These are phyloP conservation scores for Cephalopachus bancanus DNA, from an alignment of 2,797 vertebrate species.

Conservation along the genomic window DNA sequence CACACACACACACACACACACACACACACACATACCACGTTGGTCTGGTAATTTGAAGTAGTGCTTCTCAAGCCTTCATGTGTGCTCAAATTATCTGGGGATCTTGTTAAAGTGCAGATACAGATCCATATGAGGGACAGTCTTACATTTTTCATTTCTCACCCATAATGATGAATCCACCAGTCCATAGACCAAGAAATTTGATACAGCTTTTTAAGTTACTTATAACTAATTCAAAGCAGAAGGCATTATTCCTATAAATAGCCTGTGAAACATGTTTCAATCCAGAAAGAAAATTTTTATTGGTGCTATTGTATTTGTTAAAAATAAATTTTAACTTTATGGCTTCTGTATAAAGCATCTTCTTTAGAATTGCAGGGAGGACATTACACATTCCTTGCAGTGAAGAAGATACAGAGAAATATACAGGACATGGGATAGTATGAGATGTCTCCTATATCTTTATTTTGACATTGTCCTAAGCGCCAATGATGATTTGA, in stretches of 20 bases:
- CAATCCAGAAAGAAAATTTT: not conserved
- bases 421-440: not conserved
- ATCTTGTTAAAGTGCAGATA: not conserved
- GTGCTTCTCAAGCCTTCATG: not conserved
- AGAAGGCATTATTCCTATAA: not conserved
- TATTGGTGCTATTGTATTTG: not conserved
- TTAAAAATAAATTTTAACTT: not conserved
- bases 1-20: not conserved
- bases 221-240: not conserved
- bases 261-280: not conserved
- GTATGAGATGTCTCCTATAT: not conserved
- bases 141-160: not conserved
- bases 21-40: not conserved
- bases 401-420: not conserved
- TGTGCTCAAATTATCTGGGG: not conserved
- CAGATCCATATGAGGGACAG: not conserved
- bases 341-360: not conserved
- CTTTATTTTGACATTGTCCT: not conserved
- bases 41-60: not conserved
- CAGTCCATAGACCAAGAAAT: not conserved
- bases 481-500: not conserved
- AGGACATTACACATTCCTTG: not conserved
- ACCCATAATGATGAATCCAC: not conserved
- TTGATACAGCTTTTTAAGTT: not conserved
- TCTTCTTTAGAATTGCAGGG: not conserved